These are phyloP conservation scores for Blera fallax DNA, from an alignment of 2,888 invertebrate species.

Conservation along the genomic window DNA sequence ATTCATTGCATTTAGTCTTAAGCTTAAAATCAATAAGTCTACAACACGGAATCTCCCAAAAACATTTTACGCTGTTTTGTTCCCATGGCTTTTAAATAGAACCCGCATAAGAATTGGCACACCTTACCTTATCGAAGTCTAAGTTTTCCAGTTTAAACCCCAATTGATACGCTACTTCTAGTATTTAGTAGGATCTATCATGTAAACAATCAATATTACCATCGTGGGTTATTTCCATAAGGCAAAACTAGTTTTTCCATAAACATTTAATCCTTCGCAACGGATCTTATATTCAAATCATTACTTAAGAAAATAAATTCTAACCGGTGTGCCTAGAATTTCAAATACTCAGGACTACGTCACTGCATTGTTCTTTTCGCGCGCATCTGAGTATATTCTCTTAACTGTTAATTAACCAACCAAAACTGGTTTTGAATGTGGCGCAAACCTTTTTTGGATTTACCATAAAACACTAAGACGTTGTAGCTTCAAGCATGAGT, in stretches of 20 bases:
- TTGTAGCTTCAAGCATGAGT: not conserved
- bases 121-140: no score
- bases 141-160: no score
- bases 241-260: not conserved
- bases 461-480: not conserved
- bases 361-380: not conserved
- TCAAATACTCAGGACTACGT: not conserved
- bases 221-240: not conserved
- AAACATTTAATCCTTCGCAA: not conserved
- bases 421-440: not conserved
- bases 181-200: not conserved
- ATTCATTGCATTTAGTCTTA: no score
- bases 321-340: not conserved
- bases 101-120: no score
- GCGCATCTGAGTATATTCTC: slow-evolving; percentile 1
- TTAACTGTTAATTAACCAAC: slow-evolving; percentile 4
- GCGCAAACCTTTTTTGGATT: not conserved
- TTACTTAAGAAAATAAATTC: not conserved
- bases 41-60: no score
- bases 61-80: no score
- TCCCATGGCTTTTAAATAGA: no score
- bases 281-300: not conserved
- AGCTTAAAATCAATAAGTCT: no score
- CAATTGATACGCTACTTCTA: no score
- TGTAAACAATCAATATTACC: not conserved